A percentile compares a stretch with the other conserved stretches of the same genome.
These are phyloP conservation scores for Elachura formosa DNA, from an alignment of 2,113 vertebrate species.

Conservation along the genomic window DNA sequence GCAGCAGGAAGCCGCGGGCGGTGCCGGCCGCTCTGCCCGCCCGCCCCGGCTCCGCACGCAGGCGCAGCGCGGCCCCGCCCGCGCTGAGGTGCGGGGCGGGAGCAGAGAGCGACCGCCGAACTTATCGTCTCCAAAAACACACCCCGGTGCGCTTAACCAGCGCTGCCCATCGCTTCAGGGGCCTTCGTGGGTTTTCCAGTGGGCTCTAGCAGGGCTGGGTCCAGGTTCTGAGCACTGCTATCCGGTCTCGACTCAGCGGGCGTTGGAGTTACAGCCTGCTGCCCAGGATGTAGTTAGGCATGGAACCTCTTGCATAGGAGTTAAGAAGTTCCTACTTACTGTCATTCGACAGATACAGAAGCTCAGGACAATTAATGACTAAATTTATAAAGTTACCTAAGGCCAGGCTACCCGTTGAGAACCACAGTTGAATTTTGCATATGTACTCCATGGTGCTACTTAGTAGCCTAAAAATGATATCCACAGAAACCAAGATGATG, in stretches of 20 bases:
- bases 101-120: no score
- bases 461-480: neutral
- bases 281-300: neutral
- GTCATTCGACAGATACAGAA: accelerated
- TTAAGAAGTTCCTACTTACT: neutral
- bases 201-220: neutral
- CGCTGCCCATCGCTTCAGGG: neutral
- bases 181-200: neutral
- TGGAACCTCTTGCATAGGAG: neutral
- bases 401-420: neutral
- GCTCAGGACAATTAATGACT: neutral
- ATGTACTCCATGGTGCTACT: neutral
- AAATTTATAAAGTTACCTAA: neutral
- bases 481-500: neutral
- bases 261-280: neutral
- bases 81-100: no score
- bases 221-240: neutral
- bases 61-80: neutral
- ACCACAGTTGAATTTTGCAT: neutral
- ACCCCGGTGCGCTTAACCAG: accelerated
- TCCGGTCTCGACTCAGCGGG: accelerated
- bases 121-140: accelerated
- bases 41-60: neutral
- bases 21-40: neutral
- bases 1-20: no score